A percentile compares a stretch with the other conserved stretches of the same genome.
Conservation (phyloP, 2,797 vertebrate species). For the Sebastolobus alascanus region DNA sequence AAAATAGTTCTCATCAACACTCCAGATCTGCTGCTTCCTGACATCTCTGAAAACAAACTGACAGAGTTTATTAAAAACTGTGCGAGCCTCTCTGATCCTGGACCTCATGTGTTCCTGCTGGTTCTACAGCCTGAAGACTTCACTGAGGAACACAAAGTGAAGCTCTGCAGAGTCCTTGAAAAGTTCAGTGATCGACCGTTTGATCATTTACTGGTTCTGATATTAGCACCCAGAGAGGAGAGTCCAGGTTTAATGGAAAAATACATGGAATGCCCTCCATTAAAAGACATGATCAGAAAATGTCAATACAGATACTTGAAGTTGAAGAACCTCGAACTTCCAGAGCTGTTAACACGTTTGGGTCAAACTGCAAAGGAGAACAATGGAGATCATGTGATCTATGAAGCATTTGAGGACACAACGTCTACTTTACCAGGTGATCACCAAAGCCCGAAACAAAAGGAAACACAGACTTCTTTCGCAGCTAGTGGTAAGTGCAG, state of each 20-base stretch:
- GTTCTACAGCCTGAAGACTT: constrained; percentile 10
- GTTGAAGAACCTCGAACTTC: background rate
- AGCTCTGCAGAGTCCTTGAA: background rate
- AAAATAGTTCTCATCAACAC: constrained; percentile 13
- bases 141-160: constrained; percentile 15
- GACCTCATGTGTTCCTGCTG: constrained; percentile 10
- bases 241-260: background rate
- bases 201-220: constrained; percentile 30
- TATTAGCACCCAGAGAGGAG: background rate
- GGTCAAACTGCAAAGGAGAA: background rate
- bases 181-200: constrained; percentile 12
- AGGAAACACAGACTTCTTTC: accelerated
- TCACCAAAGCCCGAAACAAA: background rate
- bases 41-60: background rate
- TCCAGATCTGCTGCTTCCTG: constrained; percentile 31
- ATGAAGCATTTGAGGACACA: background rate
- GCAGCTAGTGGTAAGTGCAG: background rate
- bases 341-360: background rate
- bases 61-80: background rate
- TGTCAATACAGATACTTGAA: constrained; percentile 4
- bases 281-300: constrained; percentile 25
- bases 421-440: background rate
- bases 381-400: background rate
- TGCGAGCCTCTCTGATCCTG: background rate
- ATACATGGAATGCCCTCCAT: accelerated